A percentile compares a stretch with the other conserved stretches of the same genome.
Conservation (phyloP, 2,888 invertebrate genomes). For the Eristalinus sepulchralis region DNA sequence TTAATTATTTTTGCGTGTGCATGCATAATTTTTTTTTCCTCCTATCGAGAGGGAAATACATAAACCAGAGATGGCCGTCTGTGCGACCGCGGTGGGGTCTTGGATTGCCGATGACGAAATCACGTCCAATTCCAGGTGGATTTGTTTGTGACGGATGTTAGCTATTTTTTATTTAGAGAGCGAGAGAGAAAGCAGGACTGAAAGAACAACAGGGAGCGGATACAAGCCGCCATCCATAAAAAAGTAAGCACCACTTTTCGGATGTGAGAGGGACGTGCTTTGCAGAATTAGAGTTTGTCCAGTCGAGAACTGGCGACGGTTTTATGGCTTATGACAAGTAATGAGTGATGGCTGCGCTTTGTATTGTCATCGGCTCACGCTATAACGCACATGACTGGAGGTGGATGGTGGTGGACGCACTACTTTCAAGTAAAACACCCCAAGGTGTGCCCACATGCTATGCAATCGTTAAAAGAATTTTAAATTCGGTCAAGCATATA, state of each 20-base stretch:
- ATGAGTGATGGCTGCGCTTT: neutral
- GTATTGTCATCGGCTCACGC: neutral
- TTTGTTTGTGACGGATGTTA: slow-evolving; percentile 25
- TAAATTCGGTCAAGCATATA: neutral
- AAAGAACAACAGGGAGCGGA: slow-evolving; percentile 5
- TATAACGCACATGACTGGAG: neutral
- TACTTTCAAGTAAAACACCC: neutral
- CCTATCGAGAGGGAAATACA: slow-evolving; percentile 6
- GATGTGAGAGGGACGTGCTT: neutral
- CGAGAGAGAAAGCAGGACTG: no score
- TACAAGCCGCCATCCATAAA: slow-evolving; percentile 13
- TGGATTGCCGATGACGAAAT: slow-evolving; percentile 20
- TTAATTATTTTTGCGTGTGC: slow-evolving; percentile 67
- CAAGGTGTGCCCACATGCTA: neutral
- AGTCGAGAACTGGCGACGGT: neutral
- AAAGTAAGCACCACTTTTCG: neutral
- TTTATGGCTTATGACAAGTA: neutral
- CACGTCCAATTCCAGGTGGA: slow-evolving; percentile 16
- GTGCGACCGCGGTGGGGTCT: neutral
- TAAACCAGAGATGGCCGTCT: slow-evolving; percentile 30
- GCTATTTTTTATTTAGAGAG: slow-evolving; percentile 5
- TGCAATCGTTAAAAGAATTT: neutral
- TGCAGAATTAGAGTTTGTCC: neutral
- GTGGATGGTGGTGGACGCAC: neutral
- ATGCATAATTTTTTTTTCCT: slow-evolving; percentile 53